Percentiles rank a stretch among this genome's conserved stretches.
These are phyloP conservation scores for Hydrophis major DNA, from an alignment of 2,797 vertebrate genomes.

Conservation along the genomic window DNA sequence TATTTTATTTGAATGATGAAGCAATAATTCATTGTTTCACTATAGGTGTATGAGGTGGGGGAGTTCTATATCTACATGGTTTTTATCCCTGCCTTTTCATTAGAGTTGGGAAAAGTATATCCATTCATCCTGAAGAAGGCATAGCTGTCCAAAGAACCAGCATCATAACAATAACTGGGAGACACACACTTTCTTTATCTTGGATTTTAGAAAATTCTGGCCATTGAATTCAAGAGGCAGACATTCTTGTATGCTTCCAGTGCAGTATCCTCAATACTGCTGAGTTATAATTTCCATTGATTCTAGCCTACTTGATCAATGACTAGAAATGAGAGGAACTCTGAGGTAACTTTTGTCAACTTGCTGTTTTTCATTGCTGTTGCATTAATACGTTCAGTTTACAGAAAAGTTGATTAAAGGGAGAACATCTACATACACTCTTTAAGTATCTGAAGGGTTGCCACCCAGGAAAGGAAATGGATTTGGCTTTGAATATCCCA, in stretches of 20 bases:
- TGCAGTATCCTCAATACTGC: not conserved
- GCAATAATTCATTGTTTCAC: not conserved
- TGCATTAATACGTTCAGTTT: not conserved
- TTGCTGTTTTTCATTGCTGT: not conserved
- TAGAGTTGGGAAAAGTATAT: not conserved
- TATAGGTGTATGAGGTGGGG: not conserved
- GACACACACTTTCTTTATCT: not conserved
- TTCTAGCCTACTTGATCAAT: not conserved
- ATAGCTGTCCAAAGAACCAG: not conserved
- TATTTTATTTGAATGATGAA: not conserved
- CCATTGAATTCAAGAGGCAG: not conserved
- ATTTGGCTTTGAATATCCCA: not conserved
- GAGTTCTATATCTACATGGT: not conserved
- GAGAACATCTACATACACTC: not conserved
- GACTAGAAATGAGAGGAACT: not conserved
- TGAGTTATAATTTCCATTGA: not conserved
- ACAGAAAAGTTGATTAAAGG: not conserved
- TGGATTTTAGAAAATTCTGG: not conserved
- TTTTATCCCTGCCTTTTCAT: not conserved
- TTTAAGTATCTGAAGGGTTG: not conserved
- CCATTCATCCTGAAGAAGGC: not conserved
- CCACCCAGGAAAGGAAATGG: not conserved
- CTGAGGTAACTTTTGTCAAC: not conserved
- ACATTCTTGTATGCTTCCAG: not conserved
- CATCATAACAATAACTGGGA: not conserved